Conservation (phyloP, 2,888 invertebrate genomes). For the Nephrocerus scutellatus region DNA sequence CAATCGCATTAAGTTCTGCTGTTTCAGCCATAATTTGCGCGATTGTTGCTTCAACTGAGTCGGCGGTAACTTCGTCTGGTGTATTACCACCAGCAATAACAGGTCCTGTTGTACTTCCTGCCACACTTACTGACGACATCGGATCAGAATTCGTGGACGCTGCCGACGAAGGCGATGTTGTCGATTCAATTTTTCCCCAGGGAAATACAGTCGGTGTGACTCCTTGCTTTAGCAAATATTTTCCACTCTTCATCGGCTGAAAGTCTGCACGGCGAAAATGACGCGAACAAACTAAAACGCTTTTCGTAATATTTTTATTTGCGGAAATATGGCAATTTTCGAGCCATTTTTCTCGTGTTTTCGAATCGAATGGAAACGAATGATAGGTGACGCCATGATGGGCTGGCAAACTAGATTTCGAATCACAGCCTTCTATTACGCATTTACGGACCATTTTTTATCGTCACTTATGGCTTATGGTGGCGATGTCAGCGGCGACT, state of each 20-base stretch:
- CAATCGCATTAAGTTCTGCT: constrained; percentile 36
- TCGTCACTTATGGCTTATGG: no score
- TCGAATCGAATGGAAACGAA: constrained; percentile 62
- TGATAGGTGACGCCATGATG: constrained; percentile 67
- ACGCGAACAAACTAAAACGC: constrained; percentile 64
- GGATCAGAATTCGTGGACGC: constrained; percentile 16
- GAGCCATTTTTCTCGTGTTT: constrained; percentile 58
- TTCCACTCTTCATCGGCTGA: constrained; percentile 58
- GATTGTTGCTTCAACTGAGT: constrained; percentile 36
- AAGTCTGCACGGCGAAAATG: constrained; percentile 70
- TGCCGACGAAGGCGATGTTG: constrained; percentile 17
- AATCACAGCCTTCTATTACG: constrained; percentile 40
- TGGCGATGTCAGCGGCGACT: no score
- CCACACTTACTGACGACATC: constrained; percentile 5
- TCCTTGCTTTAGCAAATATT: constrained; percentile 63
- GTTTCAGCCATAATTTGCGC: constrained; percentile 38
- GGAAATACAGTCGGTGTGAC: constrained; percentile 68
- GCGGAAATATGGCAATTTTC: constrained; percentile 54
- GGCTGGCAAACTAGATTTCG: constrained; percentile 38
- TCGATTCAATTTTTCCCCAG: constrained; percentile 49
- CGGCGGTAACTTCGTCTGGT: constrained; percentile 35
- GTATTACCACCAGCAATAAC: no score
- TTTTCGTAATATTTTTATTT: constrained; percentile 52
- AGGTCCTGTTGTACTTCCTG: no score
- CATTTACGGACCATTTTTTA: constrained; percentile 46